phyloP scores from a whole-genome alignment of 2,888 invertebrate genomes.

The Oeneis ivallda region DNA sequence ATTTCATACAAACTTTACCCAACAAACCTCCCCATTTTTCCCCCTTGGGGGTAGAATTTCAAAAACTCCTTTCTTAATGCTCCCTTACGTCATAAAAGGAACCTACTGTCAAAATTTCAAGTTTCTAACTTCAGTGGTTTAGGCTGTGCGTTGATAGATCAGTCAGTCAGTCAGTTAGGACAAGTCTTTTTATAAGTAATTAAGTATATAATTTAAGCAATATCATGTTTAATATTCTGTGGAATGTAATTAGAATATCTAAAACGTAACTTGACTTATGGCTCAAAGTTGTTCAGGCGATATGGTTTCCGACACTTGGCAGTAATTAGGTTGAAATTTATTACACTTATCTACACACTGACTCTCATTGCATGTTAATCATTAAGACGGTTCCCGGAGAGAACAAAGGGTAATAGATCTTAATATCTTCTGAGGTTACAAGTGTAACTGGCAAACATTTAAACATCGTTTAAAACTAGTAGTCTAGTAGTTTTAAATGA shows the following conservation, averaged over 20 bases:
- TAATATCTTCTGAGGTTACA: background rate
- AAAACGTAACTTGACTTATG: slow-evolving; percentile 18
- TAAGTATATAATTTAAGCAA: background rate
- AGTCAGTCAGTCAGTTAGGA: no score
- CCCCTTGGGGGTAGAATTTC: no score
- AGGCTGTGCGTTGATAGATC: no score
- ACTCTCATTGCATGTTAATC: slow-evolving; percentile 24
- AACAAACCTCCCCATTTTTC: no score
- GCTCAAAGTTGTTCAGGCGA: slow-evolving; percentile 23
- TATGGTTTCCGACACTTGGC: slow-evolving; percentile 23
- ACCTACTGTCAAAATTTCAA: no score
- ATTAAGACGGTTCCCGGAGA: slow-evolving; percentile 21
- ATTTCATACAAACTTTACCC: no score
- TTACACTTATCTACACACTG: slow-evolving; percentile 24
- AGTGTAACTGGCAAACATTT: background rate
- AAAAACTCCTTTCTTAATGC: no score
- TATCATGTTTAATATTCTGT: background rate
- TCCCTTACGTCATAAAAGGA: no score
- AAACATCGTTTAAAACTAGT: no score
- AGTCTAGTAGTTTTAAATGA: no score
- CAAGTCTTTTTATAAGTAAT: no score
- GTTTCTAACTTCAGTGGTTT: no score
- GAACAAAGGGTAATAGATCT: slow-evolving; percentile 25
- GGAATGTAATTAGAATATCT: slow-evolving; percentile 9
- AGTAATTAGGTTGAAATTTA: slow-evolving; percentile 26